Conservation (phyloP, 2,888 invertebrate species). For the Octodonta nipae region DNA sequence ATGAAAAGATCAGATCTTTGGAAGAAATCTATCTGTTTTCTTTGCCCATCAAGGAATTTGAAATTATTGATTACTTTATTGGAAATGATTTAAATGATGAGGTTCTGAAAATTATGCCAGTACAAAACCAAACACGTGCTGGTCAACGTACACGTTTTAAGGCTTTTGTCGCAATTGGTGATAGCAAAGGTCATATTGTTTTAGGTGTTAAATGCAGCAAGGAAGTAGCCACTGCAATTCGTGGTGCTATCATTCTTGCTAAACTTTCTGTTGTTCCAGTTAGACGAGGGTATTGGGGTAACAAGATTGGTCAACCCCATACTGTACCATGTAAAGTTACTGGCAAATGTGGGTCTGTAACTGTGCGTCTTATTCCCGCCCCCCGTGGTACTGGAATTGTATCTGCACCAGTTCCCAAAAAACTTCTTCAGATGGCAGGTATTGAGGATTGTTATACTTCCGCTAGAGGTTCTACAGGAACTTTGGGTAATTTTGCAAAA, state of each 20-base stretch:
- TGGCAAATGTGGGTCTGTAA: constrained; percentile 97
- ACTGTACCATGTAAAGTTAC: constrained; percentile 99
- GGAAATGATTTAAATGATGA: constrained; percentile 89
- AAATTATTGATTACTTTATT: constrained; percentile 96
- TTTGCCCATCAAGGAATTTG: constrained; percentile 96
- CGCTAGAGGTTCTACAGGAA: constrained; percentile 93
- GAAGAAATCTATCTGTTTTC: constrained; percentile 99
- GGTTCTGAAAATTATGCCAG: constrained; percentile 97
- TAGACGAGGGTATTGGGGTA: constrained; percentile 98
- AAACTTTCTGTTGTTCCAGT: constrained; percentile 97
- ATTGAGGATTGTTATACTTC: constrained; percentile 99
- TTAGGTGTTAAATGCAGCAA: constrained; percentile 99
- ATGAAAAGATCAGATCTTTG: constrained; percentile 85
- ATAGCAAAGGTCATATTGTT: constrained; percentile 97
- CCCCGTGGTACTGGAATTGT: constrained; percentile 99
- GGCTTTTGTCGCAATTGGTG: constrained; percentile 91
- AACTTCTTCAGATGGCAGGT: constrained; percentile 95
- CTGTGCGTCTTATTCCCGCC: constrained; percentile 94
- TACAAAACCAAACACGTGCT: constrained; percentile 98
- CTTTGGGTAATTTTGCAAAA: constrained; percentile 97
- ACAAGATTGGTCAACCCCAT: constrained; percentile 98
- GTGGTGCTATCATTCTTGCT: constrained; percentile 96
- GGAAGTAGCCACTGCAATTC: constrained; percentile 99
- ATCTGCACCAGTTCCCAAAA: constrained; percentile 97
- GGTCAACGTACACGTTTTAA: constrained; percentile 99